A percentile compares a stretch with the other conserved stretches of the same genome.
Evolutionary conservation across 2,888 invertebrate genomes (phyloP).

Genomic region (Perizoma flavofasciatum): DNA sequence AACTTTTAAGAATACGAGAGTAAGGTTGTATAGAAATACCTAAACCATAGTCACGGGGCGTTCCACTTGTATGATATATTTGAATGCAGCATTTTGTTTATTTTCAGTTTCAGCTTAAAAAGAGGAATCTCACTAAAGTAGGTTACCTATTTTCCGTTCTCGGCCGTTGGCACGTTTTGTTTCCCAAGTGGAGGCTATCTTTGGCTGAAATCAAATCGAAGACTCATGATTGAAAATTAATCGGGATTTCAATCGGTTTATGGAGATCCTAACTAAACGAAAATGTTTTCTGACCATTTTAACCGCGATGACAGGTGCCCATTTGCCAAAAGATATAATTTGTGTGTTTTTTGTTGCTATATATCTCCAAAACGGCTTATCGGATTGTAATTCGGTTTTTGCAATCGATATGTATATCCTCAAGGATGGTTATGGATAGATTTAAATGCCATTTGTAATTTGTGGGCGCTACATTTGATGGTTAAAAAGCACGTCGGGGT

Average conservation of each 20-base stretch:
- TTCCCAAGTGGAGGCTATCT: constrained; percentile 13
- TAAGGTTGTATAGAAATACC: no score
- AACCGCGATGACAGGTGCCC: background rate
- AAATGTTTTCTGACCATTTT: constrained; percentile 10
- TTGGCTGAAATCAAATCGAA: constrained; percentile 13
- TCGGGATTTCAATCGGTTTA: constrained; percentile 11
- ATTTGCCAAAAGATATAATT: background rate
- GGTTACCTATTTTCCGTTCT: constrained; percentile 20
- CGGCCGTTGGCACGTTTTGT: constrained; percentile 17
- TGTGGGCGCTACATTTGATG: no score
- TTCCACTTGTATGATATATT: no score
- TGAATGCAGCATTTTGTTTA: constrained; percentile 2
- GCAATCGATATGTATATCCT: background rate
- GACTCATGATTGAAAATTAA: constrained; percentile 22
- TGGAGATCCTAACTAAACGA: constrained; percentile 9
- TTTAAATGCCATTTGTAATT: no score
- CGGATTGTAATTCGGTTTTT: background rate
- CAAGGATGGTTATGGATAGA: no score
- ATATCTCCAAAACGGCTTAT: background rate
- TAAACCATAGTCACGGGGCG: no score
- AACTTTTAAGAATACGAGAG: no score
- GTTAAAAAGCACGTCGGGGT: no score
- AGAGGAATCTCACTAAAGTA: constrained; percentile 13
- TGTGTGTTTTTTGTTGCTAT: background rate
- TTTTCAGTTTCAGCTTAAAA: constrained; percentile 10